Base-by-base conservation (phyloP, 2,113 vertebrate genomes). In the Thunnus maccoyii region DNA sequence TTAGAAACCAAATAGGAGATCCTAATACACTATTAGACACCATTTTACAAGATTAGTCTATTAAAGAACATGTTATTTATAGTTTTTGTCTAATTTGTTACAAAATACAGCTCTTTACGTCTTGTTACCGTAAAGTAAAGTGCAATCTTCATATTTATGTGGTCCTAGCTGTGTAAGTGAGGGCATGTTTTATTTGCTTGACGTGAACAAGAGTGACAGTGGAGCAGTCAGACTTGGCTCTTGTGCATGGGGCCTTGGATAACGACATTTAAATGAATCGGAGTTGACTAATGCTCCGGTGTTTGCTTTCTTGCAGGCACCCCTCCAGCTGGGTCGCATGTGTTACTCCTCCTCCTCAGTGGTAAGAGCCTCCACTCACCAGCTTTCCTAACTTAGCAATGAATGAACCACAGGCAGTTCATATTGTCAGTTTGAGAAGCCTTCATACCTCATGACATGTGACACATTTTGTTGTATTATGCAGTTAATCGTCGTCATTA, bases 281-380 rank as follows among this genome's bases (percentile, higher is more conserved):
- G 41, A n/a, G 64, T 72, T 55, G 12, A 44, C 61, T 36, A 32
- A 61, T 75, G 47, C 5, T 27, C 1, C 52, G 60, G 16, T 82
- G 57, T 69, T 86, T 18, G 30, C 30, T 78, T 76, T 81, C 12
- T 70, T 88, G 16, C 90, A 95, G 94, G 83, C 76, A 18, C 71
- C 86, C 18, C 27, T 91, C 0, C 88, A 91, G 57, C 82, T 94
- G 78, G 88, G 91, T 80, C 92, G 90, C n/a, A 32, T 89, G 78
- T 94, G 91, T 77, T 95, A 93, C 58, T 95, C 93, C 20, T 91
- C 93, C 7, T 92, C 92, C 47, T 88, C 94, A 17, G 90, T 83
- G 90, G 94, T 95, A 88, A 94, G 91, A 51, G n/a, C 18, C 5
- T 9, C 20, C 17, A 27, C 27, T 52, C 3, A 15, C 2, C 10